Evolutionary conservation across 2,113 vertebrate genomes (phyloP).

Genomic region (Rhagologus leucostigma): DNA sequence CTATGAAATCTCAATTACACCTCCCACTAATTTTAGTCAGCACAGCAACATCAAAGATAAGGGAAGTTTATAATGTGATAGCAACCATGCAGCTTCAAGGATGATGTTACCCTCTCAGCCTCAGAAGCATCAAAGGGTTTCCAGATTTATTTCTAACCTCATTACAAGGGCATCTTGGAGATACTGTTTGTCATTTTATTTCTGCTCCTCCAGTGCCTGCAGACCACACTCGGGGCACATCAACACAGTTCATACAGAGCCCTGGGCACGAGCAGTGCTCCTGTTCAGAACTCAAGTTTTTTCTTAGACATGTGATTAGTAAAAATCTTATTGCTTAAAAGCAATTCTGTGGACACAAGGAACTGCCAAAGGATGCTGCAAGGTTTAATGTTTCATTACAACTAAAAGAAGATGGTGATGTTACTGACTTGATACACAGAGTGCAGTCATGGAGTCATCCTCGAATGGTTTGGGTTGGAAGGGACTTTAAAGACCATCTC

Average conservation of each 20-base stretch:
- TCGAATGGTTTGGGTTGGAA: not conserved
- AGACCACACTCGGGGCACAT: accelerated
- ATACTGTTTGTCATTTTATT: not conserved
- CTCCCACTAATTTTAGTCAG: not conserved
- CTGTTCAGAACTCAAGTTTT: not conserved
- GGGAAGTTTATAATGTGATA: not conserved
- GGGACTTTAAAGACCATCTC: not conserved
- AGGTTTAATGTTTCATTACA: not conserved
- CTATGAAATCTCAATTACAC: not conserved
- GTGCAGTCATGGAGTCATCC: not conserved
- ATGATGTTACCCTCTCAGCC: not conserved
- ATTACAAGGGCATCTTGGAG: not conserved
- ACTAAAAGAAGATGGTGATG: not conserved
- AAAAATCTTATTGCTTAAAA: not conserved
- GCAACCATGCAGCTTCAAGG: not conserved
- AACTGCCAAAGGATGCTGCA: not conserved
- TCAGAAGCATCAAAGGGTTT: not conserved
- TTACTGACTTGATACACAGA: not conserved
- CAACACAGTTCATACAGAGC: accelerated
- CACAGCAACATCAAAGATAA: not conserved
- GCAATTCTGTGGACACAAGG: not conserved
- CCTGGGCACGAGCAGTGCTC: not conserved
- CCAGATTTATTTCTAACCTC: not conserved
- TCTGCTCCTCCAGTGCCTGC: not conserved
- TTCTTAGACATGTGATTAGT: not conserved